Evolutionary conservation across 2,113 vertebrate genomes (phyloP).

Genomic region (Nesogale talazaci): DNA sequence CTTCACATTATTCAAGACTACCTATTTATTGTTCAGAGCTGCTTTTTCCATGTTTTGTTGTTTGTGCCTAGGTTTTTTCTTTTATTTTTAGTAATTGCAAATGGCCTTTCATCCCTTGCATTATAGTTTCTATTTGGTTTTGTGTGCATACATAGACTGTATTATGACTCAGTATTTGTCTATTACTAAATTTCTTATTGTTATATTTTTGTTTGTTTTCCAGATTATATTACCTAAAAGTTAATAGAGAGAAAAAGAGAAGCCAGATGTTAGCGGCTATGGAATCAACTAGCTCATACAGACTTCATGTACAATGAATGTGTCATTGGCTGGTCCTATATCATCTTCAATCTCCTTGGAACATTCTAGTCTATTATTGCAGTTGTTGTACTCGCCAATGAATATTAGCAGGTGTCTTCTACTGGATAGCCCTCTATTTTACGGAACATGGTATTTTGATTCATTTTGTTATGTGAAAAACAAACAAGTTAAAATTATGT

Average conservation of each 20-base stretch:
- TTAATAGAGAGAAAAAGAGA: not conserved
- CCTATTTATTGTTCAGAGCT: too few species aligned
- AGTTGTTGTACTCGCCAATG: not conserved
- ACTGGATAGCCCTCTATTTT: not conserved
- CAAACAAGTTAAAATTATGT: not conserved
- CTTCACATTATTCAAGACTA: too few species aligned
- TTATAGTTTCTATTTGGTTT: too few species aligned
- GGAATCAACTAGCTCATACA: not conserved
- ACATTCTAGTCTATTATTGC: not conserved
- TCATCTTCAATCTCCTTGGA: not conserved
- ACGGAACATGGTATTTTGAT: not conserved
- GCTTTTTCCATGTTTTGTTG: too few species aligned
- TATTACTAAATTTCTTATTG: not conserved
- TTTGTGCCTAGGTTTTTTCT: too few species aligned
- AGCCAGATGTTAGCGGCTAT: not conserved
- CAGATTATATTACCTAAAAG: not conserved
- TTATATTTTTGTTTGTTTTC: not conserved
- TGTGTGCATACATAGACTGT: too few species aligned
- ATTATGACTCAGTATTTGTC: too few species aligned
- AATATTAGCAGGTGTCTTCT: not conserved
- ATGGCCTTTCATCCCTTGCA: too few species aligned
- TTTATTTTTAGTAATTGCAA: too few species aligned
- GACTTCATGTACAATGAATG: not conserved
- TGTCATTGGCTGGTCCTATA: not conserved
- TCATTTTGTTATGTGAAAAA: not conserved